Evolutionary conservation across 2,113 vertebrate species (phyloP).

Genomic region (Phodopus roborovskii): DNA sequence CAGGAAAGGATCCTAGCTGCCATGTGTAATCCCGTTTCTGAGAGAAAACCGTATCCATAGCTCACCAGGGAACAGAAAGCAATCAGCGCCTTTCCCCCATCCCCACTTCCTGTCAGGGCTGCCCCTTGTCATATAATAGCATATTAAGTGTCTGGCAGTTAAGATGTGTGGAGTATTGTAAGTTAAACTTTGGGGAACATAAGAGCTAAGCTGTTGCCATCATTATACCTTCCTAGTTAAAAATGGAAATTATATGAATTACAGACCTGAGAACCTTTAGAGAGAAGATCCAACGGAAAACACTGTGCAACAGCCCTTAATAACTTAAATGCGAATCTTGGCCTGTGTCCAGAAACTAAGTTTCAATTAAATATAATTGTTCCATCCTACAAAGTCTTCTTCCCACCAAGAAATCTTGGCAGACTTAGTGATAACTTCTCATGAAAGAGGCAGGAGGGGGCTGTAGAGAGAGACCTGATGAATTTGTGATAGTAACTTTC

Average conservation of each 20-base stretch:
- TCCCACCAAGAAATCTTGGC: constrained; percentile 69
- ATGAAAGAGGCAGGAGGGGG: constrained; percentile 52
- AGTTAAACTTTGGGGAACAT: constrained; percentile 30
- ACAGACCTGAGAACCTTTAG: constrained; percentile 32
- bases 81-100: background rate
- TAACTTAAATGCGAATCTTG: constrained; percentile 68
- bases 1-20: background rate
- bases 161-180: constrained; percentile 22
- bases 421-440: constrained; percentile 56
- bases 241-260: constrained; percentile 58
- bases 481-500: constrained; percentile 18
- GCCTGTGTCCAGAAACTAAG: constrained; percentile 60
- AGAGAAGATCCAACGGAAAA: constrained; percentile 57
- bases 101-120: constrained; percentile 39
- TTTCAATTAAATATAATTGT: constrained; percentile 68
- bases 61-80: background rate
- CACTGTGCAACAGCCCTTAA: constrained; percentile 46
- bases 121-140: background rate
- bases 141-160: constrained; percentile 53
- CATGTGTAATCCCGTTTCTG: background rate
- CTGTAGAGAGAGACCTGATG: background rate
- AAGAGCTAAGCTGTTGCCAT: constrained; percentile 44
- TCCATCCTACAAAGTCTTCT: constrained; percentile 70
- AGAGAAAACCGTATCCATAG: constrained; percentile 20
- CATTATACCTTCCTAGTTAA: constrained; percentile 44